phyloP scores from a whole-genome alignment of 2,113 vertebrate genomes.

The Jacana jacana region DNA sequence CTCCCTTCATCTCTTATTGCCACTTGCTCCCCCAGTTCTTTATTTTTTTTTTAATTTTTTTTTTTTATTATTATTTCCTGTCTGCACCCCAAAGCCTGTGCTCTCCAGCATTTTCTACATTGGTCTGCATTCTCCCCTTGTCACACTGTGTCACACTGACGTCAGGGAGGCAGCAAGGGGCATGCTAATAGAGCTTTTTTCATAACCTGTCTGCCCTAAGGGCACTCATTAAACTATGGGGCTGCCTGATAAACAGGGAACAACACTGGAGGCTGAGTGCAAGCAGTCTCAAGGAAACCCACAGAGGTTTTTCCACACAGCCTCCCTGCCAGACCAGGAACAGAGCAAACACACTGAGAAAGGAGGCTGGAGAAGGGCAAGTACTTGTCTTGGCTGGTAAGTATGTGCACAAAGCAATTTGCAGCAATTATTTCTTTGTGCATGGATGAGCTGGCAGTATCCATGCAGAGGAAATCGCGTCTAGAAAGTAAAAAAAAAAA shows the following conservation, averaged over 20 bases:
- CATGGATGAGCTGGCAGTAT: neutral
- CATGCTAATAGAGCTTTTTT: neutral
- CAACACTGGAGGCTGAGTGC: neutral
- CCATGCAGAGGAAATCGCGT: neutral
- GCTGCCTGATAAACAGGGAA: neutral
- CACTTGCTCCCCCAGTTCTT: neutral
- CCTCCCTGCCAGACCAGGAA: neutral
- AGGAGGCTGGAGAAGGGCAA: neutral
- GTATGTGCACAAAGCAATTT: neutral
- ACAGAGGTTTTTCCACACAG: neutral
- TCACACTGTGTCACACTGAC: constrained; percentile 28
- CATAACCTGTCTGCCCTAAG: constrained; percentile 23
- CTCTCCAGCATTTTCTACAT: neutral
- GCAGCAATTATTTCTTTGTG: neutral
- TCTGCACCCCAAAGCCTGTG: neutral
- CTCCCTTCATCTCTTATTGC: neutral
- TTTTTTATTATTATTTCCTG: neutral
- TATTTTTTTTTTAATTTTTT: neutral
- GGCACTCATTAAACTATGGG: neutral
- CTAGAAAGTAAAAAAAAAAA: neutral
- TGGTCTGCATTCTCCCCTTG: neutral
- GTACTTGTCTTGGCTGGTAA: neutral
- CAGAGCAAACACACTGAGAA: neutral
- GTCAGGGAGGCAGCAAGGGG: constrained; percentile 7
- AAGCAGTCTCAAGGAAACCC: neutral